Evolutionary conservation across 2,113 vertebrate species (phyloP).

Genomic region (Genyomyrus donnyi): DNA sequence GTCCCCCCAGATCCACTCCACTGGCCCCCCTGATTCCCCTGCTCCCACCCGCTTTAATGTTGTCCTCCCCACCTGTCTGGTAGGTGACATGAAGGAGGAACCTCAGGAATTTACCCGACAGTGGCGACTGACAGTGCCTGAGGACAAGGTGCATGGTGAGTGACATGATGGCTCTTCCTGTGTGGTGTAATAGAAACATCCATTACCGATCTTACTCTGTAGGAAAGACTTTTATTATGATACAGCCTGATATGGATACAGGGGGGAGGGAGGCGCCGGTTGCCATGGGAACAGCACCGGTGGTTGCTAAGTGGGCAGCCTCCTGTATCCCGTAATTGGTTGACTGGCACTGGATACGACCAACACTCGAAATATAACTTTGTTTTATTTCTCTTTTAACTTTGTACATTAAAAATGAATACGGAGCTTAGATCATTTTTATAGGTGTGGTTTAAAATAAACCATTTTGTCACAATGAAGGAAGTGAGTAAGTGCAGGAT

Average conservation of each 20-base stretch:
- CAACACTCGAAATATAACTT: neutral
- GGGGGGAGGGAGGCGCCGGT: neutral
- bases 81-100: constrained; percentile 2
- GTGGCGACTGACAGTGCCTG: constrained; percentile 37
- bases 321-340: neutral
- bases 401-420: neutral
- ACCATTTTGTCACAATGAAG: neutral
- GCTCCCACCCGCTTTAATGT: neutral
- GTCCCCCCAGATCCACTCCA: neutral
- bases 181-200: neutral
- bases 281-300: neutral
- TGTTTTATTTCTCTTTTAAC: neutral
- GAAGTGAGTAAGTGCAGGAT: neutral
- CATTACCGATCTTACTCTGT: neutral
- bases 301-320: neutral
- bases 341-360: neutral
- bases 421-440: neutral
- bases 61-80: constrained; percentile 3
- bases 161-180: neutral
- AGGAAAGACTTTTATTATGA: neutral
- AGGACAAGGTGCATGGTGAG: neutral
- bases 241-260: neutral
- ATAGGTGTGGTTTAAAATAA: neutral
- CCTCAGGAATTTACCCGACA: neutral
- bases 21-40: neutral